A percentile compares a stretch with the other conserved stretches of the same genome.
Evolutionary conservation across 2,888 invertebrate species (phyloP).

Genomic region (Xestia xanthographa): DNA sequence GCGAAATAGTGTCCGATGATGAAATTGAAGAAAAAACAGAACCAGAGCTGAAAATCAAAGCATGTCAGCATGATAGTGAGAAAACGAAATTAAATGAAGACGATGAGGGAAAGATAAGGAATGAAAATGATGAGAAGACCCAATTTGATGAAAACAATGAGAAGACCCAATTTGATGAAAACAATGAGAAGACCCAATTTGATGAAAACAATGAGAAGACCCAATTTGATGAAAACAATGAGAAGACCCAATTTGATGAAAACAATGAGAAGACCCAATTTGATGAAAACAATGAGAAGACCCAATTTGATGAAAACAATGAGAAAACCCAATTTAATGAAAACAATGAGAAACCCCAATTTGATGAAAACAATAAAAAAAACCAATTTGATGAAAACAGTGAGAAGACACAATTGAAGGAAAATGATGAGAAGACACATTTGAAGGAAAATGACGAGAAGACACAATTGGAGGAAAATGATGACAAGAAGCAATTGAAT

Average conservation of each 20-base stretch:
- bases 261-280: background rate
- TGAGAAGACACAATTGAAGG: background rate
- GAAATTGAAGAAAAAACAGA: conserved; percentile 67
- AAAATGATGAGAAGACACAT: no score
- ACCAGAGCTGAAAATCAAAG: conserved; percentile 15
- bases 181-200: no score
- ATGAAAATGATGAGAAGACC: background rate
- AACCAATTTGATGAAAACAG: background rate
- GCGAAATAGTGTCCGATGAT: conserved; percentile 90
- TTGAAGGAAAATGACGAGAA: no score
- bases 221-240: background rate
- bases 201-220: background rate
- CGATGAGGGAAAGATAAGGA: background rate
- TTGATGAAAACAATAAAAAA: background rate
- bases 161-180: no score
- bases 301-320: background rate
- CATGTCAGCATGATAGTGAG: background rate
- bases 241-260: background rate
- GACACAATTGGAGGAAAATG: background rate
- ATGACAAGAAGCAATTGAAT: conserved; percentile 4
- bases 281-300: background rate
- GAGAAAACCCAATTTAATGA: background rate
- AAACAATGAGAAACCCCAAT: background rate
- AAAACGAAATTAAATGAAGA: conserved; percentile 10
- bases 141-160: background rate